Conservation (phyloP, 2,113 vertebrate genomes). For the Drymodes brunneopygia region DNA sequence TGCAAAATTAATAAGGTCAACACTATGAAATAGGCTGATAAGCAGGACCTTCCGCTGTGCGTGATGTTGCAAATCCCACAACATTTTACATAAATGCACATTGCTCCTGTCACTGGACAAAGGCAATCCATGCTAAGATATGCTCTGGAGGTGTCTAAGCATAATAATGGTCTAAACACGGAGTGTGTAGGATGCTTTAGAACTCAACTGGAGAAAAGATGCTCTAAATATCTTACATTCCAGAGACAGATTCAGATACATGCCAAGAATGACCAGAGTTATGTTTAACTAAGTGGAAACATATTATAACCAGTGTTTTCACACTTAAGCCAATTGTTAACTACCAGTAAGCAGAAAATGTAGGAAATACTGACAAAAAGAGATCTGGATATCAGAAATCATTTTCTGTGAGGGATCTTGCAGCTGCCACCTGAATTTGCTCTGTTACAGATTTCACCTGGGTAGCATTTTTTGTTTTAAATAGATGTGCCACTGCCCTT, state of each 20-base stretch:
- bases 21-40: not conserved
- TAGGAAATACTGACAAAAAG: not conserved
- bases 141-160: not conserved
- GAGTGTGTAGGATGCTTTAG: not conserved
- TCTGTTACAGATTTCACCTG: not conserved
- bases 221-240: not conserved
- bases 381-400: not conserved
- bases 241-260: not conserved
- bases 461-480: not conserved
- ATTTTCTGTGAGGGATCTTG: not conserved
- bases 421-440: not conserved
- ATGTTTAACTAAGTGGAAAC: not conserved
- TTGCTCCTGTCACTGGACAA: not conserved
- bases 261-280: not conserved
- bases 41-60: not conserved
- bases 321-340: not conserved
- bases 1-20: not conserved
- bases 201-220: not conserved
- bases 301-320: not conserved
- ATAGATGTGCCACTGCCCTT: not conserved
- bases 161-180: not conserved
- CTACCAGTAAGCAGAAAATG: not conserved
- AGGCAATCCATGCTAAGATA: not conserved
- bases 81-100: not conserved
- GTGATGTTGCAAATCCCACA: not conserved